Conservation (phyloP, 2,888 invertebrate species). For the Sturmia bella region DNA sequence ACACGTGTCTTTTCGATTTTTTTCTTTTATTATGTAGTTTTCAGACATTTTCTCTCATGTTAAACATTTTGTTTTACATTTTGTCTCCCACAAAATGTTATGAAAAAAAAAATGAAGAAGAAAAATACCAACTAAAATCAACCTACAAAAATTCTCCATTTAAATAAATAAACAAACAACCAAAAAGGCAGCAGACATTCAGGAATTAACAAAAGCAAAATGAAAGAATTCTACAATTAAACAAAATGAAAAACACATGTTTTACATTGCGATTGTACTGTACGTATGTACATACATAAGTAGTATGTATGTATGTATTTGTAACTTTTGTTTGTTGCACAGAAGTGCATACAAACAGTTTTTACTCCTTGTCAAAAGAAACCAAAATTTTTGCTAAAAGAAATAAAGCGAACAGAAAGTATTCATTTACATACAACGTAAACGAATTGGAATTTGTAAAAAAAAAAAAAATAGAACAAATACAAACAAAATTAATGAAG, state of each 20-base stretch:
- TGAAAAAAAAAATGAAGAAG: conserved; percentile 16
- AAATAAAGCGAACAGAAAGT: conserved; percentile 13
- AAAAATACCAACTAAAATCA: conserved; percentile 32
- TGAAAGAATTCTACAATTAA: conserved; percentile 65
- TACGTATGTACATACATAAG: too few relatives aligned
- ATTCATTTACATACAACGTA: conserved; percentile 28
- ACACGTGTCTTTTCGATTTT: conserved; percentile 69
- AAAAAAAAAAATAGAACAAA: conserved; percentile 21
- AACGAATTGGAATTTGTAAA: conserved; percentile 49
- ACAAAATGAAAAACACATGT: conserved; percentile 73
- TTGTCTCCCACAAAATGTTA: conserved; percentile 67
- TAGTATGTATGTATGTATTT: too few relatives aligned
- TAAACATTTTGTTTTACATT: conserved; percentile 69
- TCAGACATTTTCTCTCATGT: conserved; percentile 63
- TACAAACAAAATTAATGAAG: conserved; percentile 3
- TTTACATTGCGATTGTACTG: conserved; percentile 68
- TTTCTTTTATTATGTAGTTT: conserved; percentile 34
- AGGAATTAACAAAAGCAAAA: conserved; percentile 53
- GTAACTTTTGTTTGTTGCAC: conserved; percentile 20
- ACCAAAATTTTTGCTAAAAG: conserved; percentile 15
- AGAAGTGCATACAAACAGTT: conserved; percentile 29
- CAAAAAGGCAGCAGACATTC: conserved; percentile 35
- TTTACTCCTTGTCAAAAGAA: conserved; percentile 28
- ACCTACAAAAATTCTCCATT: conserved; percentile 62
- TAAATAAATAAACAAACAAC: conserved; percentile 51